Evolutionary conservation across 2,888 invertebrate species (phyloP).

Genomic region (Drosophila helvetica): DNA sequence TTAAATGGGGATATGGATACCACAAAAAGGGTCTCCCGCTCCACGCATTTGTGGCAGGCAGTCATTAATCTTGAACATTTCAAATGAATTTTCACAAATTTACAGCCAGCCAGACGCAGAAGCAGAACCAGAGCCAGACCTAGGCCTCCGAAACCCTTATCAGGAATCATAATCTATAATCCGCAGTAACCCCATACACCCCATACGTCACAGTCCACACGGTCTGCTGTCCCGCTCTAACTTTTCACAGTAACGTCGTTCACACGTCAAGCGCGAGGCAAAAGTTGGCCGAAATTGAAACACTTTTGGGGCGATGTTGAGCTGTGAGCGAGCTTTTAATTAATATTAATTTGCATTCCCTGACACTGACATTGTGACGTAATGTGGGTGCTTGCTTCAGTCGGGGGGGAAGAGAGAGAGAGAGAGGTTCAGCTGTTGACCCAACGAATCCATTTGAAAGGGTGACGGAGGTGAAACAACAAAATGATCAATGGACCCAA

Average conservation of each 20-base stretch:
- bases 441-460: conserved; percentile 60
- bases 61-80: conserved; percentile 41
- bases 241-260: background rate
- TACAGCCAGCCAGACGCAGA: conserved; percentile 22
- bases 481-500: conserved; percentile 66
- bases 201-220: background rate
- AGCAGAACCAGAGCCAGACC: conserved; percentile 16
- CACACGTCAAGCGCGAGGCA: background rate
- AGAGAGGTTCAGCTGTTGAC: conserved; percentile 14
- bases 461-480: conserved; percentile 41
- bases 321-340: conserved; percentile 54
- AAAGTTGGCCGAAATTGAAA: conserved; percentile 41
- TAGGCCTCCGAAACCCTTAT: conserved; percentile 1
- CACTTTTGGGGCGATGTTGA: conserved; percentile 13
- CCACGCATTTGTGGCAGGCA: conserved; percentile 4
- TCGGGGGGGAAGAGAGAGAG: background rate
- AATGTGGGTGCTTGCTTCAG: background rate
- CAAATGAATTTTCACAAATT: conserved; percentile 41
- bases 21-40: conserved; percentile 11
- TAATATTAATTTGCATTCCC: conserved; percentile 77
- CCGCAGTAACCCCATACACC: background rate
- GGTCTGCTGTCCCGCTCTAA: background rate
- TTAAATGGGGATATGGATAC: conserved; percentile 15
- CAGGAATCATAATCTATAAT: conserved; percentile 1
- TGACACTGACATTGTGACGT: conserved; percentile 53